A percentile compares a stretch with the other conserved stretches of the same genome.
These are phyloP conservation scores for Acronicta leporina DNA, from an alignment of 2,888 invertebrate species.

Conservation along the genomic window DNA sequence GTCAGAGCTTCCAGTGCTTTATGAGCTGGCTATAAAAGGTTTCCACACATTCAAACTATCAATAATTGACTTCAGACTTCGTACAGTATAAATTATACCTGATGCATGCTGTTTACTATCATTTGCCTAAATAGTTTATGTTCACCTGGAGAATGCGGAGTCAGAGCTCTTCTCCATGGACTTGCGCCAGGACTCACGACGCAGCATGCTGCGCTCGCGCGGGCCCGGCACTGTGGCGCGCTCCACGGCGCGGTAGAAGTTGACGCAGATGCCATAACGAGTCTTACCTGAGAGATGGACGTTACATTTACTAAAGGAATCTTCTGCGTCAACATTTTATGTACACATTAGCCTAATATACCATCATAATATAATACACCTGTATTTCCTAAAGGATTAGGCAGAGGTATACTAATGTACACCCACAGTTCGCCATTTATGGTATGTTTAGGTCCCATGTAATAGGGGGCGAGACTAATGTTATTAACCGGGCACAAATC, in stretches of 20 bases:
- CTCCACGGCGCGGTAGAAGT: constrained; percentile 98
- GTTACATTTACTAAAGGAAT: background rate
- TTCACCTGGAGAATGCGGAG: constrained; percentile 97
- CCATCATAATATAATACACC: no score
- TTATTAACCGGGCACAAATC: no score
- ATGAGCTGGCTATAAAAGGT: no score
- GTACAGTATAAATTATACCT: no score
- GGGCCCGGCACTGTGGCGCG: constrained; percentile 86
- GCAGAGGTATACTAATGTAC: no score
- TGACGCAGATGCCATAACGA: constrained; percentile 98
- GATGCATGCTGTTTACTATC: background rate
- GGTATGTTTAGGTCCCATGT: no score
- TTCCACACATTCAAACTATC: no score
- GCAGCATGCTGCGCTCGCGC: constrained; percentile 86
- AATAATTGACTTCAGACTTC: background rate
- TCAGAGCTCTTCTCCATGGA: constrained; percentile 97
- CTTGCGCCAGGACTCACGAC: constrained; percentile 96
- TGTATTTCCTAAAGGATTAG: no score
- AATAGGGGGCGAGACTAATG: no score
- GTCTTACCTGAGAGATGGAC: constrained; percentile 91
- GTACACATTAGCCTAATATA: no score
- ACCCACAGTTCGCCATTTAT: no score
- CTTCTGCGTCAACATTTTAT: background rate
- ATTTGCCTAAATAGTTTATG: constrained; percentile 58
- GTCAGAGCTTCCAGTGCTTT: no score